Evolutionary conservation across 2,797 vertebrate species (phyloP).

Genomic region (Fistularia commersonii): DNA sequence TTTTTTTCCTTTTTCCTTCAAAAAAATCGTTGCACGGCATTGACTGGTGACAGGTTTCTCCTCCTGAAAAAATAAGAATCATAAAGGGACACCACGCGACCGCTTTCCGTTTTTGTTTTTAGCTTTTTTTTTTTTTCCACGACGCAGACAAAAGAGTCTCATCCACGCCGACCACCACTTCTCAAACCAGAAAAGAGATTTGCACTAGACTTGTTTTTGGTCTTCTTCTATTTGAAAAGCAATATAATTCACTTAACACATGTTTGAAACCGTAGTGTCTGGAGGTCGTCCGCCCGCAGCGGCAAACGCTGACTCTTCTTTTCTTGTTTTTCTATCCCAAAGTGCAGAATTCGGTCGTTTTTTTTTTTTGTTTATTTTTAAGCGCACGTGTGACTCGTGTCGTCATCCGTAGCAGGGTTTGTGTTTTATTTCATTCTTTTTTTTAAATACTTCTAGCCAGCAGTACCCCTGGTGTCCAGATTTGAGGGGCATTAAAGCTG

Average conservation of each 20-base stretch:
- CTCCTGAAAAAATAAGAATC: slow-evolving; percentile 23
- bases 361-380: slow-evolving; percentile 38
- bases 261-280: slow-evolving; percentile 47
- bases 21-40: slow-evolving; percentile 31
- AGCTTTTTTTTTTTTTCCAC: neutral
- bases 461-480: slow-evolving; percentile 55
- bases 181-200: slow-evolving; percentile 80
- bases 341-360: slow-evolving; percentile 60
- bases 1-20: too few relatives aligned
- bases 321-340: slow-evolving; percentile 46
- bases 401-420: slow-evolving; percentile 39
- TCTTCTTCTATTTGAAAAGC: slow-evolving; percentile 77
- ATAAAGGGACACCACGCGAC: slow-evolving; percentile 62
- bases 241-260: slow-evolving; percentile 73
- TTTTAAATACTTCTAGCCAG: slow-evolving; percentile 29
- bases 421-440: too few relatives aligned
- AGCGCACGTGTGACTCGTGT: neutral
- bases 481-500: slow-evolving; percentile 69
- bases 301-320: slow-evolving; percentile 57
- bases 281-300: slow-evolving; percentile 46
- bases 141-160: slow-evolving; percentile 51
- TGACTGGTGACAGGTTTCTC: slow-evolving; percentile 26
- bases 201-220: slow-evolving; percentile 82
- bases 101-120: slow-evolving; percentile 28
- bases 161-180: slow-evolving; percentile 70